phyloP scores from a whole-genome alignment of 2,888 invertebrate species.

The Mesoligia furuncula region DNA sequence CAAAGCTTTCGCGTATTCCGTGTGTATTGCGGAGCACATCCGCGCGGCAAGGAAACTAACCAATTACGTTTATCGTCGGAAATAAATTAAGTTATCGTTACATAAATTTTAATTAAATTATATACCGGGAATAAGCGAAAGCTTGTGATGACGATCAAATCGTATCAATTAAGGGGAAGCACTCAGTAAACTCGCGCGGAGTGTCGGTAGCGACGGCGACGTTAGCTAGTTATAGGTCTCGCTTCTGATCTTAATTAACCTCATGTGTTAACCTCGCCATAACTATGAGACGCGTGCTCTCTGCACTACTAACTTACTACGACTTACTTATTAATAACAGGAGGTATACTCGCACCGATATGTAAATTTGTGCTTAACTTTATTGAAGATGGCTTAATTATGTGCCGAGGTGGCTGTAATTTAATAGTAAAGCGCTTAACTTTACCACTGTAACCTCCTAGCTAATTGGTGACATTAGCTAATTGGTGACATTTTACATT shows the following conservation, averaged over 20 bases:
- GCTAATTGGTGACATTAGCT: slow-evolving; percentile 34
- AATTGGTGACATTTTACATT: slow-evolving; percentile 29
- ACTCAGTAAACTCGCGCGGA: slow-evolving; percentile 79
- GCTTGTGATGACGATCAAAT: slow-evolving; percentile 85
- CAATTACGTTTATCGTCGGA: slow-evolving; percentile 68
- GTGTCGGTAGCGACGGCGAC: slow-evolving; percentile 78
- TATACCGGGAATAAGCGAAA: slow-evolving; percentile 77
- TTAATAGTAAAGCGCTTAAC: slow-evolving; percentile 71
- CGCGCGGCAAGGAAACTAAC: slow-evolving; percentile 57
- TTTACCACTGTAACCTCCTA: slow-evolving; percentile 61
- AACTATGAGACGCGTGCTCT: slow-evolving; percentile 81
- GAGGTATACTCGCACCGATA: slow-evolving; percentile 78
- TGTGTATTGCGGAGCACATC: slow-evolving; percentile 48
- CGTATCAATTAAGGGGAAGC: slow-evolving; percentile 87
- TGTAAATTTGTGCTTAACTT: slow-evolving; percentile 85
- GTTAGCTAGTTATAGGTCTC: slow-evolving; percentile 85
- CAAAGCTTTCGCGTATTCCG: slow-evolving; percentile 77
- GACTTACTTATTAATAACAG: slow-evolving; percentile 82
- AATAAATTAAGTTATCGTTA: slow-evolving; percentile 72
- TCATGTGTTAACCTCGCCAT: slow-evolving; percentile 87
- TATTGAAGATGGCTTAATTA: slow-evolving; percentile 82
- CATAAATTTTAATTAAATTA: slow-evolving; percentile 81
- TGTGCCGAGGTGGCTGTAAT: slow-evolving; percentile 73
- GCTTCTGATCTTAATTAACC: slow-evolving; percentile 89
- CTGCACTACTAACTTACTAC: slow-evolving; percentile 76